A percentile compares a stretch with the other conserved stretches of the same genome.
Conservation (phyloP, 2,113 vertebrate genomes). For the Chroicocephalus ridibundus region DNA sequence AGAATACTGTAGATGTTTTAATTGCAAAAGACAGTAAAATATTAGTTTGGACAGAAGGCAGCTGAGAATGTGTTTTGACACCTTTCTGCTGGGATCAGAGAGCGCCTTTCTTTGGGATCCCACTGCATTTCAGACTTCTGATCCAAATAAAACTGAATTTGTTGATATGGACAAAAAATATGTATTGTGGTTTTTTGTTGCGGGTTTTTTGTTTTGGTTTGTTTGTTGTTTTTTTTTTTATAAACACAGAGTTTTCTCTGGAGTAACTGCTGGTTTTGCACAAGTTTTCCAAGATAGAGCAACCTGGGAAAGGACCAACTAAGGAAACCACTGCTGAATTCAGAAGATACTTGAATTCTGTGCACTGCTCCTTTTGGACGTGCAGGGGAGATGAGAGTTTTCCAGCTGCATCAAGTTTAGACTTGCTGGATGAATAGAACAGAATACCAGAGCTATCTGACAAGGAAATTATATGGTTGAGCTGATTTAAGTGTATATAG, state of each 20-base stretch:
- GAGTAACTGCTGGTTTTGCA: not conserved
- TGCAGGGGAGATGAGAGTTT: not conserved
- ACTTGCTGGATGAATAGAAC: not conserved
- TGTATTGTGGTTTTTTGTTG: rapidly evolving
- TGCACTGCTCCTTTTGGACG: not conserved
- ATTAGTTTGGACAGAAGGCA: not conserved
- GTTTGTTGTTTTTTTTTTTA: not conserved
- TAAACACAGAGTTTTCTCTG: not conserved
- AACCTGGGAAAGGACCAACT: not conserved
- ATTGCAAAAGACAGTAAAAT: not conserved
- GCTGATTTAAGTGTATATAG: not conserved
- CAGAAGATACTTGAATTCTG: not conserved
- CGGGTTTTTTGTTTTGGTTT: too few relatives aligned
- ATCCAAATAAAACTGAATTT: not conserved
- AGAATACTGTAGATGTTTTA: not conserved
- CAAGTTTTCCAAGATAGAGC: not conserved
- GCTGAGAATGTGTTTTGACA: not conserved
- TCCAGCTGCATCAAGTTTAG: not conserved
- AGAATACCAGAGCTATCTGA: not conserved
- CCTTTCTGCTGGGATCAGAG: not conserved
- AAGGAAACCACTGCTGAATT: not conserved
- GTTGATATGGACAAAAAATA: not conserved
- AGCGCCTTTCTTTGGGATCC: not conserved
- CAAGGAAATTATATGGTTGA: not conserved
- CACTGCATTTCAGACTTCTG: not conserved